Evolutionary conservation across 2,888 invertebrate genomes (phyloP).

Genomic region (Xylophagus ater): DNA sequence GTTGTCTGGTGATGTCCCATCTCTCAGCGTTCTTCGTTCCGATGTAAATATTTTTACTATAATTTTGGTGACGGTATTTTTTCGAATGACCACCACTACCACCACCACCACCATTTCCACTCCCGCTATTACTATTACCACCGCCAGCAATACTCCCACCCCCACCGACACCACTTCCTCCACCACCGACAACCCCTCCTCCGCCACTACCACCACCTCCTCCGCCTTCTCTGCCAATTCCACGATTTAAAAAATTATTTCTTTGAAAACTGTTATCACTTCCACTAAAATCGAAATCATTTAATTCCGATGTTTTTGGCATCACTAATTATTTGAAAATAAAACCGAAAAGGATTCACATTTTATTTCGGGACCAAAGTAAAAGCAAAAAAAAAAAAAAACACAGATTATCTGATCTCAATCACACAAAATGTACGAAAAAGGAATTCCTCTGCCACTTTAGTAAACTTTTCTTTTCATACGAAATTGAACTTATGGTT

Average conservation of each 20-base stretch:
- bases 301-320: conserved; percentile 33
- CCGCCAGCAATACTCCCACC: conserved; percentile 7
- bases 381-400: too few species aligned
- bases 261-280: conserved; percentile 36
- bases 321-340: conserved; percentile 17
- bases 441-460: too few species aligned
- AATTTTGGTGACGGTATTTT: conserved; percentile 39
- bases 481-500: too few species aligned
- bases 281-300: conserved; percentile 39
- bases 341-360: conserved; percentile 3
- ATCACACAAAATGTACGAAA: too few species aligned
- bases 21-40: conserved; percentile 47
- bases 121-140: conserved; percentile 15
- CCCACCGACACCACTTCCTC: conserved; percentile 13
- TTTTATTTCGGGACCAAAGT: conserved; percentile 5
- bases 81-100: conserved; percentile 18
- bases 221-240: neutral
- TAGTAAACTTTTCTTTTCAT: too few species aligned
- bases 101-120: conserved; percentile 25
- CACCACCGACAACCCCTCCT: conserved; percentile 18
- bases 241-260: conserved; percentile 32
- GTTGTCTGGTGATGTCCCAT: conserved; percentile 44
- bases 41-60: conserved; percentile 43
- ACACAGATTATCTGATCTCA: too few species aligned
- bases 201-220: conserved; percentile 10